These are phyloP conservation scores for Drosophila tsacasi DNA, from an alignment of 1,140 invertebrate genomes.

Conservation along the genomic window DNA sequence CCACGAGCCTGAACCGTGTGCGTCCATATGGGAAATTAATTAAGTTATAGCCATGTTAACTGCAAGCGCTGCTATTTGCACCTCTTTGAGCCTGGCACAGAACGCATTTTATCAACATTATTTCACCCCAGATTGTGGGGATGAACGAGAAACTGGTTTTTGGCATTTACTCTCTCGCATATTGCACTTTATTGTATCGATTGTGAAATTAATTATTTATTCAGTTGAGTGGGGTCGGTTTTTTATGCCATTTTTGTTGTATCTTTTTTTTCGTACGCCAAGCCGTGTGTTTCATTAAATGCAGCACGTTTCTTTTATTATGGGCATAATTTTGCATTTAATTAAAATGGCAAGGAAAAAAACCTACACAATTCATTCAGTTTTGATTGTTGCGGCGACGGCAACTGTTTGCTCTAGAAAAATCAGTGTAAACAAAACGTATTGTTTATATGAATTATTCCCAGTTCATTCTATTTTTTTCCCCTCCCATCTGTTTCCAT, in stretches of 20 bases:
- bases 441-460: constrained; percentile 31
- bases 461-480: constrained; percentile 1
- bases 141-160: constrained; percentile 28
- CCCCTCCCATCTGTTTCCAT: not conserved
- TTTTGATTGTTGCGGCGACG: constrained; percentile 22
- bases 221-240: constrained; percentile 25
- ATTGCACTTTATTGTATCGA: constrained; percentile 28
- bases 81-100: constrained; percentile 36
- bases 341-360: constrained; percentile 38
- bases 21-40: constrained; percentile 26
- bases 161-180: constrained; percentile 1
- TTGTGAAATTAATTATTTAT: constrained; percentile 30
- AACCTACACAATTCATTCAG: constrained; percentile 39
- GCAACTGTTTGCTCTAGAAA: constrained; percentile 37
- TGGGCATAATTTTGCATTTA: constrained; percentile 51
- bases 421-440: constrained; percentile 27
- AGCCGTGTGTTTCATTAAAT: constrained; percentile 16
- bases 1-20: constrained; percentile 50
- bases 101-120: constrained; percentile 10
- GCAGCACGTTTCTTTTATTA: constrained; percentile 51
- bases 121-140: constrained; percentile 7
- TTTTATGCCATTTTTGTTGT: constrained; percentile 2
- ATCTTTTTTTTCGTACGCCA: constrained; percentile 3
- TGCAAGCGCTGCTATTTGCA: constrained; percentile 28
- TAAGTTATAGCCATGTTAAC: constrained; percentile 52